Percentiles rank a stretch among this genome's conserved stretches.
Evolutionary conservation across 2,113 vertebrate genomes (phyloP).

Genomic region (Hippocampus guttulatus): DNA sequence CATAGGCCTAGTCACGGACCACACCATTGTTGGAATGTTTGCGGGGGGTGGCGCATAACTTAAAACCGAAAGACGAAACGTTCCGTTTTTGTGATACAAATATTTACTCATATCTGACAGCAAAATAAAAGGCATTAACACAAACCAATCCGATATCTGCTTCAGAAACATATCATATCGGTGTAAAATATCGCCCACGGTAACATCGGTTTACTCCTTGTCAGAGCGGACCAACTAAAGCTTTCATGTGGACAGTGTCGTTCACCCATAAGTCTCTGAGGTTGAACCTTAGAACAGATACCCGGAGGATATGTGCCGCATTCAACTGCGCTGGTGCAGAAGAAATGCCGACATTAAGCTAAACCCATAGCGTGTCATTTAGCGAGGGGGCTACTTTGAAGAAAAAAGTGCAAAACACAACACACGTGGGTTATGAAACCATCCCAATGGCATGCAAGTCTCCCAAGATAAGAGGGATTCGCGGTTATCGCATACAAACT

Average conservation of each 20-base stretch:
- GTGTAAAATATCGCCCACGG: neutral
- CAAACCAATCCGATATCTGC: no score
- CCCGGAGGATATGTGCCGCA: conserved; percentile 16
- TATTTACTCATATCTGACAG: neutral
- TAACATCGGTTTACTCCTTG: neutral
- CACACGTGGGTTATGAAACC: neutral
- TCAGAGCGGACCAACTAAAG: conserved; percentile 62
- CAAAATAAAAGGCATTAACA: neutral
- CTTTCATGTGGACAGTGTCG: conserved; percentile 2
- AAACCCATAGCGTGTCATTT: neutral
- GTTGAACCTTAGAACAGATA: conserved; percentile 20
- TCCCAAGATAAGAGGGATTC: neutral
- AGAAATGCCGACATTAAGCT: conserved; percentile 19
- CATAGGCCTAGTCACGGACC: conserved; percentile 67
- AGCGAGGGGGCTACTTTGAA: neutral
- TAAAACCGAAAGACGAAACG: neutral
- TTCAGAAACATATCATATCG: neutral
- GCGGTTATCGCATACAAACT: neutral
- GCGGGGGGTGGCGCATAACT: conserved; percentile 41
- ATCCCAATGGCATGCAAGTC: neutral
- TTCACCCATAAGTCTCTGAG: conserved; percentile 28
- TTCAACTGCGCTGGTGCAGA: conserved; percentile 36
- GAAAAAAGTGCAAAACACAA: neutral
- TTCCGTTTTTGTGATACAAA: fast-evolving
- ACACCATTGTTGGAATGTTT: conserved; percentile 62